Percentiles rank a stretch among this genome's conserved stretches.
phyloP scores from a whole-genome alignment of 1,140 invertebrate species.

The Lordiphosa collinella region DNA sequence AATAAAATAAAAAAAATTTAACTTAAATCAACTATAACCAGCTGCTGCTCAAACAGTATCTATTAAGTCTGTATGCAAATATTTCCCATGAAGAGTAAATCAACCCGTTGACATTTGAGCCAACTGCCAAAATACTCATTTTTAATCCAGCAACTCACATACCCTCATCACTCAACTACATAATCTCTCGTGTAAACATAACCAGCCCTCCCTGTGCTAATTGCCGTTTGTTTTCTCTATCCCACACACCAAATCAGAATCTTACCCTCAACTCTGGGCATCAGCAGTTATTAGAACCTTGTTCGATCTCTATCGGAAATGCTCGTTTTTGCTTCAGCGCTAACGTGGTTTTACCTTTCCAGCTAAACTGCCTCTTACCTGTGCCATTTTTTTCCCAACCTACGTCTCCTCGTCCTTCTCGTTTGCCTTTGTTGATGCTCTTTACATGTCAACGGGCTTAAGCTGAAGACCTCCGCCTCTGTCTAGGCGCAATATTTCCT shows the following conservation, averaged over 20 bases:
- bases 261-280: constrained; percentile 2
- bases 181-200: constrained; percentile 60
- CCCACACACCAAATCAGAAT: not conserved
- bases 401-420: not conserved
- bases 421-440: constrained; percentile 60
- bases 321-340: constrained; percentile 39
- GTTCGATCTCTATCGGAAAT: constrained; percentile 60
- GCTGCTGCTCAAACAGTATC: too few relatives aligned
- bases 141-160: constrained; percentile 5
- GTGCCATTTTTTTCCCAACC: constrained; percentile 19
- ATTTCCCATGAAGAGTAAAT: constrained; percentile 21
- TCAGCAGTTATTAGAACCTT: constrained; percentile 53
- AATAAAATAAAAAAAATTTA: too few relatives aligned
- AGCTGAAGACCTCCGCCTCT: constrained; percentile 39
- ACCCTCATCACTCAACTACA: constrained; percentile 38
- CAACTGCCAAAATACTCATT: constrained; percentile 24
- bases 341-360: constrained; percentile 58
- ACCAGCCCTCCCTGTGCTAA: constrained; percentile 35
- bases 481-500: constrained; percentile 25
- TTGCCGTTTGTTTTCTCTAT: constrained; percentile 55
- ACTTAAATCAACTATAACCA: too few relatives aligned
- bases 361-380: constrained; percentile 47
- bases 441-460: constrained; percentile 68
- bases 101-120: constrained; percentile 31
- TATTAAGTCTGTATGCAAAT: too few relatives aligned